Conservation (phyloP, 2,888 invertebrate species). For the Cheilosia urbana region DNA sequence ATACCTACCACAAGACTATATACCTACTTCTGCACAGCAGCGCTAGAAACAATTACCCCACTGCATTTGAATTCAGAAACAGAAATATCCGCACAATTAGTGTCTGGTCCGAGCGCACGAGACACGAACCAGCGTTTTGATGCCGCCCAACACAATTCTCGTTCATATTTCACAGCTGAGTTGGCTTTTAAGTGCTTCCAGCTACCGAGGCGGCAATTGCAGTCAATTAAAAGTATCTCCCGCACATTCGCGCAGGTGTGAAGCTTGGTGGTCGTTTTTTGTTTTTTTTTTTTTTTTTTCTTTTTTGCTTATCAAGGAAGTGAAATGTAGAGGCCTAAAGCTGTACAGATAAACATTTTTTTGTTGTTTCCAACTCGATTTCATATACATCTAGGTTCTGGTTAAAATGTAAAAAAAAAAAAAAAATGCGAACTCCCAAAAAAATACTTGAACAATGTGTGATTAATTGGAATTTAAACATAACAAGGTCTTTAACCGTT, state of each 20-base stretch:
- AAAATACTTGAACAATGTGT: not conserved
- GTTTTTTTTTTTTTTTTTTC: not conserved
- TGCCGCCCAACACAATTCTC: slow-evolving; percentile 49
- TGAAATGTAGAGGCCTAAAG: slow-evolving; percentile 49
- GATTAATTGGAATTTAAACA: slow-evolving; percentile 9
- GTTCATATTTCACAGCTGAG: slow-evolving; percentile 72
- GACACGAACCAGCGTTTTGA: slow-evolving; percentile 23
- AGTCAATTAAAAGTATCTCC: slow-evolving; percentile 68
- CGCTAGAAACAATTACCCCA: not conserved
- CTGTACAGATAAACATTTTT: not conserved
- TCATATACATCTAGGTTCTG: no score
- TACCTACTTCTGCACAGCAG: not conserved
- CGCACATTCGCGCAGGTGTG: slow-evolving; percentile 63
- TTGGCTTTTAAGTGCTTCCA: slow-evolving; percentile 66
- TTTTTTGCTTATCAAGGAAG: slow-evolving; percentile 41
- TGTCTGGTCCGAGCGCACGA: slow-evolving; percentile 3
- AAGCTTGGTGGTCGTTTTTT: slow-evolving; percentile 20
- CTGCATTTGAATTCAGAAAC: slow-evolving; percentile 14
- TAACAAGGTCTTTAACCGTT: slow-evolving; percentile 23
- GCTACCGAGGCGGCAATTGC: slow-evolving; percentile 50
- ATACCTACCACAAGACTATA: not conserved
- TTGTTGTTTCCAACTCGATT: no score
- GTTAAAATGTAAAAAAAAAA: not conserved
- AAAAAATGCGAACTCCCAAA: not conserved
- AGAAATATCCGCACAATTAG: slow-evolving; percentile 35